Base-by-base conservation (phyloP, 2,113 vertebrate species). In the Gobius niger region DNA sequence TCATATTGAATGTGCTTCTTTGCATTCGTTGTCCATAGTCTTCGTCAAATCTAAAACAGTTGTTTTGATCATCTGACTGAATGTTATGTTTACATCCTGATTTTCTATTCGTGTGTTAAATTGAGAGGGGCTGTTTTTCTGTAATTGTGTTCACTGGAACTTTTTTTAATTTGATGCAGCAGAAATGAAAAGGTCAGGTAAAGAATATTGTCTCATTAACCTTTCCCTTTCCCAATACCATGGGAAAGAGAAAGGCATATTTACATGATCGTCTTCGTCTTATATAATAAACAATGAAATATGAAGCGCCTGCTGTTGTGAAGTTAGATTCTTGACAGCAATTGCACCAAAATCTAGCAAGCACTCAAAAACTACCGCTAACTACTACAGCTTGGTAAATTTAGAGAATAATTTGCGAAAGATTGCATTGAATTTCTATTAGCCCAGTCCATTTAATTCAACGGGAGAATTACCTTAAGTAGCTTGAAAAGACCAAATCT, bases 401-500 rank as follows among this genome's bases (percentile, higher is more conserved):
- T 56, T 19, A 46, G 18, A 67, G 62, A 64, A 77, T 77, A 7
- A 74, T 82, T 76, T 81, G 47, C 71, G 65, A 73, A 82, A 83
- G 52, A 81, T 75, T 74, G 19, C 82, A 82, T 83, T 71, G 63
- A 73, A 69, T 80, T 78, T 84, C 73, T 76, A 82, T 89, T 88
- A 79, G 80, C 86, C 61, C 11, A 54, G 66, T 63, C 68, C 71
- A 80, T 90, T 92, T 90, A 65, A 80, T 81, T 88, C 82, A 82
- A n/a, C 10, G 50, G 54, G 62, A 78, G 61, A 82, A 90, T 87
- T 81, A 86, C 86, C 71, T 75, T 78, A 86, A 89, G 73, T 85
- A 80, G 75, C 70, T 82, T 75, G 87, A 81, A 79, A 86, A 87
- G 87, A 90, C 84, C 71, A 72, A 85, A 83, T 87, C 64, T 86